Percentiles rank a stretch among this genome's conserved stretches.
Conservation (phyloP, 2,888 invertebrate genomes). For the Syrphus vitripennis region DNA sequence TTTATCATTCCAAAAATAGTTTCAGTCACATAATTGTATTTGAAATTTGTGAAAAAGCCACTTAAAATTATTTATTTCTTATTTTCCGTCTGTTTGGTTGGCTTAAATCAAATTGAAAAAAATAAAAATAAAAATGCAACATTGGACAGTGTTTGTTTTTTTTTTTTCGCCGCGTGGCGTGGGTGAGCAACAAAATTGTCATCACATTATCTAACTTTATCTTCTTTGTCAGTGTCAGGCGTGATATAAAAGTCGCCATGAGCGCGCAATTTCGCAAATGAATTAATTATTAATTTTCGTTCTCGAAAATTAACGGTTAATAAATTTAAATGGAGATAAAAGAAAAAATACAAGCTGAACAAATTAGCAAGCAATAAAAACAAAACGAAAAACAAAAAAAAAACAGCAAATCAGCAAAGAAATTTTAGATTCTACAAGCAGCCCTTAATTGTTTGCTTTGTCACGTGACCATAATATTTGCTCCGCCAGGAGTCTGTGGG, state of each 20-base stretch:
- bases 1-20: constrained; percentile 59
- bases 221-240: constrained; percentile 42
- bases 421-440: constrained; percentile 79
- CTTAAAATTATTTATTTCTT: constrained; percentile 54
- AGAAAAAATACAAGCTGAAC: neutral
- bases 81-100: neutral
- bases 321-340: constrained; percentile 45
- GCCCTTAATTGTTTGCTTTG: constrained; percentile 84
- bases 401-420: constrained; percentile 5
- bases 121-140: constrained; percentile 9
- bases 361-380: constrained; percentile 25
- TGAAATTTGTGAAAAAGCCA: constrained; percentile 42
- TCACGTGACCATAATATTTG: constrained; percentile 82
- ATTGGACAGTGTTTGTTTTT: constrained; percentile 3
- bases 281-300: neutral
- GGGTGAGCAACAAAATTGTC: constrained; percentile 16
- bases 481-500: constrained; percentile 81
- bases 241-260: neutral
- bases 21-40: constrained; percentile 34
- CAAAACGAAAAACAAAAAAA: neutral
- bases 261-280: neutral
- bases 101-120: neutral
- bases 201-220: constrained; percentile 38
- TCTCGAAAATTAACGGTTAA: constrained; percentile 27
- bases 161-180: no score